Evolutionary conservation across 2,797 vertebrate genomes (phyloP).

Genomic region (Eulemur coronatus): DNA sequence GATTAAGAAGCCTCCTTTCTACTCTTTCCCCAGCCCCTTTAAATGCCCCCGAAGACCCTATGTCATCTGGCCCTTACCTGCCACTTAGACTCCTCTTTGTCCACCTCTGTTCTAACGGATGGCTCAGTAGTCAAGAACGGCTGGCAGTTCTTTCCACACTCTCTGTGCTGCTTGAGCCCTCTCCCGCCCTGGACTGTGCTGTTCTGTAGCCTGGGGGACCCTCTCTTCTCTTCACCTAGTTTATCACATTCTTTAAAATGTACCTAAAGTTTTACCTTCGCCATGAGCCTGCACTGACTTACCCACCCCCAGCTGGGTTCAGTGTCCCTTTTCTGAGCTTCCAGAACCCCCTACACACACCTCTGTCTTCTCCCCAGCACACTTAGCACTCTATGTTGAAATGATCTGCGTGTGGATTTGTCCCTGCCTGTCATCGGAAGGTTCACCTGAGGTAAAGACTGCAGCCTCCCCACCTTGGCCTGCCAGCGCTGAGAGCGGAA

Average conservation of each 20-base stretch:
- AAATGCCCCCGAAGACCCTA: background rate
- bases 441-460: background rate
- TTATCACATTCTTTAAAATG: background rate
- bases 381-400: background rate
- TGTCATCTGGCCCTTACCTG: background rate
- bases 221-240: background rate
- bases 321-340: background rate
- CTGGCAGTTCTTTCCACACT: too few species aligned
- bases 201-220: background rate
- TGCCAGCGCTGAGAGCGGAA: background rate
- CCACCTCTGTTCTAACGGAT: too few species aligned
- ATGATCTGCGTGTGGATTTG: background rate
- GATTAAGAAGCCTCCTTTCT: background rate
- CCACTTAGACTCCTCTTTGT: background rate
- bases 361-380: background rate
- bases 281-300: background rate
- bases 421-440: background rate
- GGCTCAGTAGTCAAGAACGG: too few species aligned
- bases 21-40: background rate
- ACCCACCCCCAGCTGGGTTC: background rate
- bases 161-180: background rate
- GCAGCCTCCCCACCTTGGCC: background rate
- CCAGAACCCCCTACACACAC: background rate
- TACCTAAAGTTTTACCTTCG: background rate
- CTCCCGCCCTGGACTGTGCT: background rate